Evolutionary conservation across 2,888 invertebrate species (phyloP).

Genomic region (Eudemis profundana): DNA sequence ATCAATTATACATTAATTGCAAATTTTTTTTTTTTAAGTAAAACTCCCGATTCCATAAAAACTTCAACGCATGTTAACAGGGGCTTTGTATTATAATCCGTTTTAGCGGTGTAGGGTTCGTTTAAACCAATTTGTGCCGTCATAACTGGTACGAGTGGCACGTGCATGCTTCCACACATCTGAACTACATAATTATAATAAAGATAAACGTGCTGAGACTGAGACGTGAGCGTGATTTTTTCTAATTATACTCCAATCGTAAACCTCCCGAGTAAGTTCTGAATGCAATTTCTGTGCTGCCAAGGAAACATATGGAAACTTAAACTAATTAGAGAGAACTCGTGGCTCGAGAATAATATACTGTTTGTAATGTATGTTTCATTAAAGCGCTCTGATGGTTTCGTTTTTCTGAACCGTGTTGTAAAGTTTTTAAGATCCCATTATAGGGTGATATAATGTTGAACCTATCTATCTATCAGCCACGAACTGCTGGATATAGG

Average conservation of each 20-base stretch:
- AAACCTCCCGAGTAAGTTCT: not conserved
- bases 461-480: too few relatives aligned
- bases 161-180: not conserved
- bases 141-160: not conserved
- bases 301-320: too few relatives aligned
- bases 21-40: not conserved
- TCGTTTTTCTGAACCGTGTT: too few relatives aligned
- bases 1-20: too few relatives aligned
- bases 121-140: conserved; percentile 38
- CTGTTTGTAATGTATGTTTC: too few relatives aligned
- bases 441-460: too few relatives aligned
- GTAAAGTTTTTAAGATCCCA: too few relatives aligned
- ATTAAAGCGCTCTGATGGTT: too few relatives aligned
- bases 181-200: not conserved
- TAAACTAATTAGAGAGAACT: too few relatives aligned
- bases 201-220: not conserved
- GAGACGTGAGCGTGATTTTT: not conserved
- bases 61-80: conserved; percentile 6
- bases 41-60: not conserved
- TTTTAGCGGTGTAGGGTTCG: conserved; percentile 29
- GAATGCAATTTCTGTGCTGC: not conserved
- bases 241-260: not conserved
- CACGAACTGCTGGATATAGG: too few relatives aligned
- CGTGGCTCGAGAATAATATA: too few relatives aligned
- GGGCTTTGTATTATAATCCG: conserved; percentile 19